Percentiles rank a stretch among this genome's conserved stretches.
Evolutionary conservation across 2,888 invertebrate species (phyloP).

Genomic region (Orthosia cruda): DNA sequence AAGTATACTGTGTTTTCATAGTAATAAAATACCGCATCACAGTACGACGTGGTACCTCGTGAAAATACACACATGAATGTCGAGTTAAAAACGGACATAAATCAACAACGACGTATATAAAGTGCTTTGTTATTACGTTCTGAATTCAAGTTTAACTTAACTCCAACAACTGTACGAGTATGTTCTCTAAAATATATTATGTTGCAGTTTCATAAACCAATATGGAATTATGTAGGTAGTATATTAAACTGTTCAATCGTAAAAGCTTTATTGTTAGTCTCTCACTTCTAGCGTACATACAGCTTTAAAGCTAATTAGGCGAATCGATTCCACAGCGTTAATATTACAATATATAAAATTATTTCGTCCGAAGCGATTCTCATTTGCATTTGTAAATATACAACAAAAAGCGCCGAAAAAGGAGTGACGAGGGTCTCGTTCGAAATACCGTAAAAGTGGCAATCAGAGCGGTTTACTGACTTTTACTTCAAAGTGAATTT

Average conservation of each 20-base stretch:
- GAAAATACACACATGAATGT: not conserved
- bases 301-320: constrained; percentile 39
- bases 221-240: constrained; percentile 6
- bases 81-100: constrained; percentile 31
- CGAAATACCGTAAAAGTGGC: constrained; percentile 86
- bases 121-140: constrained; percentile 26
- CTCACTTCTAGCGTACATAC: constrained; percentile 3
- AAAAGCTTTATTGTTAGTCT: constrained; percentile 22
- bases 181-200: constrained; percentile 30
- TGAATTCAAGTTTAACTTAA: constrained; percentile 41
- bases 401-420: constrained; percentile 81
- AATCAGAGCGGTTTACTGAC: constrained; percentile 86
- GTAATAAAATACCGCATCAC: not conserved
- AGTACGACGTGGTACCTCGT: not conserved
- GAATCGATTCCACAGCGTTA: constrained; percentile 34
- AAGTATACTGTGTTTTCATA: not conserved
- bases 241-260: constrained; percentile 28
- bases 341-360: constrained; percentile 64
- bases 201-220: constrained; percentile 27
- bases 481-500: constrained; percentile 84
- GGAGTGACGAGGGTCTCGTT: constrained; percentile 86
- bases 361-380: constrained; percentile 67
- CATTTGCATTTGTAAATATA: constrained; percentile 83
- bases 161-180: not conserved
- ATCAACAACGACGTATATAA: constrained; percentile 22